Conservation (phyloP, 2,888 invertebrate genomes). For the Plutella xylostella region DNA sequence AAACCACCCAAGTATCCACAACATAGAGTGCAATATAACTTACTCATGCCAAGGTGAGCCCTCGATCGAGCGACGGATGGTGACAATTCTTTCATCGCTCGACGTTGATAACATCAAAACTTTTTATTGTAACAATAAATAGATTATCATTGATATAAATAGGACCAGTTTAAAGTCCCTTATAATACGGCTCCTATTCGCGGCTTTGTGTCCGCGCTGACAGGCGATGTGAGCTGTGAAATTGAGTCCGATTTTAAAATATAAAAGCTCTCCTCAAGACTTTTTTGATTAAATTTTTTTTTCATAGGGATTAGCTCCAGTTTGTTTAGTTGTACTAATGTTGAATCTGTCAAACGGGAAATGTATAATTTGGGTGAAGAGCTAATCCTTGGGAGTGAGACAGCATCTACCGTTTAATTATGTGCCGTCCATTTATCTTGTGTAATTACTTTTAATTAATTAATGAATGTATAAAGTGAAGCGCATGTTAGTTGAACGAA, state of each 20-base stretch:
- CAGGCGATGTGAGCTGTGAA: constrained; percentile 67
- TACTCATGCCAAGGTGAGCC: too few species aligned
- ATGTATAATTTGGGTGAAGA: constrained; percentile 24
- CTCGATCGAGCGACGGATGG: constrained; percentile 53
- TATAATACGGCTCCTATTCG: constrained; percentile 58
- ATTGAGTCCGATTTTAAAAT: constrained; percentile 63
- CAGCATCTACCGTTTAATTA: not conserved
- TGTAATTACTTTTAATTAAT: constrained; percentile 5
- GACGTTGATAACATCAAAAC: constrained; percentile 61
- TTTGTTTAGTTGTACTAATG: constrained; percentile 57
- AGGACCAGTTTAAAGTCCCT: constrained; percentile 58
- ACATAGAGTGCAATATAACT: too few species aligned
- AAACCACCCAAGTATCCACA: too few species aligned
- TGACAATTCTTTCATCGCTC: constrained; percentile 64
- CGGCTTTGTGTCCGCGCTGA: constrained; percentile 64
- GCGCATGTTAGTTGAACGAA: not conserved
- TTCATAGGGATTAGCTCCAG: constrained; percentile 49
- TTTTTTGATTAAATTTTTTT: constrained; percentile 47
- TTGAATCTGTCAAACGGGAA: constrained; percentile 31
- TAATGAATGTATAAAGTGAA: too few species aligned
- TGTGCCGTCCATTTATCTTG: not conserved
- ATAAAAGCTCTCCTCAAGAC: constrained; percentile 58
- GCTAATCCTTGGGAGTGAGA: constrained; percentile 17
- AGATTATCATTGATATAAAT: constrained; percentile 67
- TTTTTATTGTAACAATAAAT: constrained; percentile 68